Evolutionary conservation across 64 coral and sea anemone species (phyloP), one percentile per base, ranked within the genome.

Genomic region (Pocillopora verrucosa): DNA sequence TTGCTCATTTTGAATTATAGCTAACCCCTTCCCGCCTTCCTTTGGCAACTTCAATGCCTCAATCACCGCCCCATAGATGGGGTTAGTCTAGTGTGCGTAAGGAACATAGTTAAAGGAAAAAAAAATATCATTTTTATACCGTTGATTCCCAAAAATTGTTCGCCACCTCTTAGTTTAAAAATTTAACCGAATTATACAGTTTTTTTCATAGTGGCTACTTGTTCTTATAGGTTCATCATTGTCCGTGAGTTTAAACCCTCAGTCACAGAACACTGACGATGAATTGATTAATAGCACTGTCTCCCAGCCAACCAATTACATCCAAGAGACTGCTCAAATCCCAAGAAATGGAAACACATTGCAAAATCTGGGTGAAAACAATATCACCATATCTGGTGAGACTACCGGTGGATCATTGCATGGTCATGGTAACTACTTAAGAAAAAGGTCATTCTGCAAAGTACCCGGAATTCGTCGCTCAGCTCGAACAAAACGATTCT

Each of bases 401-500:
- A 13, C 19, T 4, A 56, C 37, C 13, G 38, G 63, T 57, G 11
- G 38, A 1, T 56, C 65, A 56, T 63, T 12, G 9, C 11, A 56
- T 51, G 65, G 45, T 45, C n/a, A 22, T n/a, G 20, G 63, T 38
- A 30, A 13, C 20, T 30, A 61, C 20, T 16, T 20, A 16, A 57
- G 74, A 16, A 61, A 17, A 19, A 74, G 56, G 45, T 86, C 90
- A 2, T 15, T 75, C 12, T 65, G 34, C 68, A 91, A 56, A 86
- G 73, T 62, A 63, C 35, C 80, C 30, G 90, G 80, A 68, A 20
- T 86, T 9, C 74, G 74, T 15, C 58, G 74, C 25, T 91, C 82
- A 22, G 59, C 56, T 5, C 20, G 90, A 86, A 38, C 34, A 7
- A 91, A 86, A 62, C 58, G 81, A 37, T 91, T 91, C n/a, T 76